These are phyloP conservation scores for Lepisosteus osseus DNA, from an alignment of 2,113 vertebrate species.

Conservation along the genomic window DNA sequence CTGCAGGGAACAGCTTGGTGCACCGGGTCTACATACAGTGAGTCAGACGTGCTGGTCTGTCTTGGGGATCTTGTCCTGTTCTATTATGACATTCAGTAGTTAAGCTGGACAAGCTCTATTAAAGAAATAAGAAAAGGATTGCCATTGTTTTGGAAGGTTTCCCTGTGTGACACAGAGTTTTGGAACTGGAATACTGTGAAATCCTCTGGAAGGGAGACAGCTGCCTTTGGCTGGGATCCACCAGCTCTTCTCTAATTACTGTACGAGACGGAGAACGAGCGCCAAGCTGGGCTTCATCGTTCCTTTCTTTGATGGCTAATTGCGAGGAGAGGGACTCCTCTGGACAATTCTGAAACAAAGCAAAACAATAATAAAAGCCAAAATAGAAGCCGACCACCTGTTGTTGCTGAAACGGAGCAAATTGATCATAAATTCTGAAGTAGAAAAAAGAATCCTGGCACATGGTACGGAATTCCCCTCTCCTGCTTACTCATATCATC, in stretches of 20 bases:
- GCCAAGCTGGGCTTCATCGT: slow-evolving; percentile 49
- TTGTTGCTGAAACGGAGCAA: slow-evolving; percentile 59
- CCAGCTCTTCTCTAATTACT: slow-evolving; percentile 54
- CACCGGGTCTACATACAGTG: too few relatives aligned
- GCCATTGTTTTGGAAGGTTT: slow-evolving; percentile 89
- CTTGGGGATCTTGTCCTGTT: slow-evolving; percentile 40
- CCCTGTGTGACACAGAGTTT: slow-evolving; percentile 77
- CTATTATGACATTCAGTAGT: slow-evolving; percentile 40
- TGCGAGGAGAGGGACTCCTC: slow-evolving; percentile 66
- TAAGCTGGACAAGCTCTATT: slow-evolving; percentile 16
- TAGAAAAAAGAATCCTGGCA: slow-evolving; percentile 57
- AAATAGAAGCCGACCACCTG: slow-evolving; percentile 69
- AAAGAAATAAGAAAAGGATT: slow-evolving; percentile 29
- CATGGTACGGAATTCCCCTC: slow-evolving; percentile 78
- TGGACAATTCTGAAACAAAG: slow-evolving; percentile 60
- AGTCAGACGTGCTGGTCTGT: too few relatives aligned
- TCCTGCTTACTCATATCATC: slow-evolving; percentile 84
- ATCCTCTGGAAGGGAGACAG: slow-evolving; percentile 78
- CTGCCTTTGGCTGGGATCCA: slow-evolving; percentile 64
- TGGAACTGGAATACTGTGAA: slow-evolving; percentile 82
- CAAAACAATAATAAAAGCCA: slow-evolving; percentile 54
- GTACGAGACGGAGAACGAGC: slow-evolving; percentile 24
- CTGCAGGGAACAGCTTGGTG: too few relatives aligned
- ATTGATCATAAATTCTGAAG: slow-evolving; percentile 59
- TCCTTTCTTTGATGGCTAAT: slow-evolving; percentile 53